These are phyloP conservation scores for Pluvianellus socialis DNA, from an alignment of 2,113 vertebrate species.

Conservation along the genomic window DNA sequence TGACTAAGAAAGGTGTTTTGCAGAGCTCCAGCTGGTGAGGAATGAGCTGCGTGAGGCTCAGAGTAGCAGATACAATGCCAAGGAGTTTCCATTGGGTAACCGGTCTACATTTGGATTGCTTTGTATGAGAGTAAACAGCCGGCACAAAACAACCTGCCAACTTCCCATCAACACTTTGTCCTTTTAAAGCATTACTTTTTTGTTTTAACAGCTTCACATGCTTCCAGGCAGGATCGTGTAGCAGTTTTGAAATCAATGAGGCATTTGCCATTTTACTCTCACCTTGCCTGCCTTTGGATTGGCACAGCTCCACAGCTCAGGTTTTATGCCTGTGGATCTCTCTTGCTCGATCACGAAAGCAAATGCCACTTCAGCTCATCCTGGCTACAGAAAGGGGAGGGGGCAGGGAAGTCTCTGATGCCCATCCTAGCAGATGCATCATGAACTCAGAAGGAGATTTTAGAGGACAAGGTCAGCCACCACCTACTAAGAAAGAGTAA, in stretches of 20 bases:
- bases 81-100: constrained; percentile 41
- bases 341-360: accelerated
- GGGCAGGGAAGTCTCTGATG: not conserved
- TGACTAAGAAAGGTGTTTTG: constrained; percentile 40
- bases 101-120: not conserved
- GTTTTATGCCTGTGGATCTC: not conserved
- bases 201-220: not conserved
- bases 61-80: not conserved
- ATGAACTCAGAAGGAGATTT: not conserved
- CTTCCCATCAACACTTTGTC: not conserved
- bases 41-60: not conserved
- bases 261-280: constrained; percentile 31
- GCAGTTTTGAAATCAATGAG: constrained; percentile 22
- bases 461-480: not conserved
- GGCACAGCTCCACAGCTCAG: not conserved
- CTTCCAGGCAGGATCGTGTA: constrained; percentile 8
- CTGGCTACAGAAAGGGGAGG: not conserved
- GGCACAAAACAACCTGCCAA: not conserved
- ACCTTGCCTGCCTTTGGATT: not conserved
- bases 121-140: constrained; percentile 13
- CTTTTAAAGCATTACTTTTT: not conserved
- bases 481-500: not conserved
- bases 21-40: constrained; percentile 9
- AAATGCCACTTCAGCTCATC: not conserved
- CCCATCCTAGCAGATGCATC: not conserved